Conservation (phyloP, 2,113 vertebrate genomes). For the Barbus barbus region DNA sequence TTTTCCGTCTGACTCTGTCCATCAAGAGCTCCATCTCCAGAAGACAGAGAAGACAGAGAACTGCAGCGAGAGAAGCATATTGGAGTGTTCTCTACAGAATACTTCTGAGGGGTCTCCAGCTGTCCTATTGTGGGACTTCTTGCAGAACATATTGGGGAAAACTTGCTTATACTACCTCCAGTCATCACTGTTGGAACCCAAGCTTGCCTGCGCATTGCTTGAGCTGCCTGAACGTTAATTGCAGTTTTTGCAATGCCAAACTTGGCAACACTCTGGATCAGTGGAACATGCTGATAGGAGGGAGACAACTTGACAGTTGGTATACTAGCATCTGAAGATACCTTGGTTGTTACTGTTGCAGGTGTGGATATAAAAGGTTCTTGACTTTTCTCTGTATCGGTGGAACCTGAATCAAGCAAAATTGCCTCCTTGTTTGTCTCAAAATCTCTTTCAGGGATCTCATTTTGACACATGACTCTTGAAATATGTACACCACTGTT, state of each 20-base stretch:
- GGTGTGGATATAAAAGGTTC: slow-evolving; percentile 69
- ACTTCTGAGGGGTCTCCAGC: slow-evolving; percentile 87
- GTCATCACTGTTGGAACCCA: slow-evolving; percentile 78
- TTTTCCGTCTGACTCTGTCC: slow-evolving; percentile 82
- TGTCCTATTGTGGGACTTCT: slow-evolving; percentile 65
- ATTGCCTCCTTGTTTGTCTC: slow-evolving; percentile 67
- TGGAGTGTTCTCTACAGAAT: slow-evolving; percentile 85
- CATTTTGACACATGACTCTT: slow-evolving; percentile 64
- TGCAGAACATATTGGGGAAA: slow-evolving; percentile 76
- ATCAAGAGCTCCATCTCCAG: slow-evolving; percentile 83
- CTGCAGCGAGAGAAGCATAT: slow-evolving; percentile 94
- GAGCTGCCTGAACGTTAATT: slow-evolving; percentile 74
- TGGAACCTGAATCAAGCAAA: slow-evolving; percentile 59
- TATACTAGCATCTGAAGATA: slow-evolving; percentile 76
- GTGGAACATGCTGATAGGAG: slow-evolving; percentile 87
- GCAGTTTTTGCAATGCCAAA: slow-evolving; percentile 67
- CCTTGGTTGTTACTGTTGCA: slow-evolving; percentile 72
- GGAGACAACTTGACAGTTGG: slow-evolving; percentile 91
- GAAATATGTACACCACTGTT: slow-evolving; percentile 55
- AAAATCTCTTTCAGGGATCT: slow-evolving; percentile 75
- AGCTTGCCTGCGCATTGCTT: slow-evolving; percentile 80
- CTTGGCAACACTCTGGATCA: slow-evolving; percentile 79
- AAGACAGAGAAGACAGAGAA: slow-evolving; percentile 94
- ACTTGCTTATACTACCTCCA: slow-evolving; percentile 75
- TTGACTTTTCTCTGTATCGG: slow-evolving; percentile 73